These are phyloP conservation scores for Cylas formicarius DNA, from an alignment of 1,140 invertebrate species.

Conservation along the genomic window DNA sequence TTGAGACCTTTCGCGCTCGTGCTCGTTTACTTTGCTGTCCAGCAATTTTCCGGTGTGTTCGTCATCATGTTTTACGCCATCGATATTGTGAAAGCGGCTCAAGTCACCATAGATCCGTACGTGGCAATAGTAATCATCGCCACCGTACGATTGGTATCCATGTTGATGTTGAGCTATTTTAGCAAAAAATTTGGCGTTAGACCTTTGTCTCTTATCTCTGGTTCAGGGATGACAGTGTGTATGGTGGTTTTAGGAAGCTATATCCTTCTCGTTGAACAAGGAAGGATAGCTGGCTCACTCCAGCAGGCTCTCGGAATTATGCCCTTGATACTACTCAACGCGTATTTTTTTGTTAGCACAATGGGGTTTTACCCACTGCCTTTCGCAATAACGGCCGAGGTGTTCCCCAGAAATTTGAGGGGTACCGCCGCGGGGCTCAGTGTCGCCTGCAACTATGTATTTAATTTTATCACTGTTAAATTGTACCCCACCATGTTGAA, in stretches of 20 bases:
- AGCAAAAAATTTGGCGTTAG: constrained; percentile 52
- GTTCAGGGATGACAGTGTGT: constrained; percentile 52
- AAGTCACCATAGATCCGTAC: constrained; percentile 51
- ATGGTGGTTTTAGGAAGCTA: constrained; percentile 50
- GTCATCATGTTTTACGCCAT: constrained; percentile 63
- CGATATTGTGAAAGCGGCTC: constrained; percentile 54
- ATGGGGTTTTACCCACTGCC: constrained; percentile 58
- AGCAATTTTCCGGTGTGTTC: constrained; percentile 54
- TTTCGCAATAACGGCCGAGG: constrained; percentile 69
- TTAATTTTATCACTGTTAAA: constrained; percentile 68
- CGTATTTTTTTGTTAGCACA: constrained; percentile 55
- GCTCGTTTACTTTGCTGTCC: constrained; percentile 55
- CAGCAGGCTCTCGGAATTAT: constrained; percentile 36
- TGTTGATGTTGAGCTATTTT: constrained; percentile 46
- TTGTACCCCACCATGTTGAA: constrained; percentile 56
- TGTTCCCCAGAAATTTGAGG: constrained; percentile 59
- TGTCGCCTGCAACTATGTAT: constrained; percentile 58
- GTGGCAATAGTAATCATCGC: constrained; percentile 53
- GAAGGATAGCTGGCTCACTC: constrained; percentile 27
- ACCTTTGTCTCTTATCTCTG: constrained; percentile 52
- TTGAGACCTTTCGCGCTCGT: constrained; percentile 60
- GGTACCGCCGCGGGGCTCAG: constrained; percentile 61
- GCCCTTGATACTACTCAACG: constrained; percentile 48
- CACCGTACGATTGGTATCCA: constrained; percentile 47
- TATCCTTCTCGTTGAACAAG: constrained; percentile 33